Evolutionary conservation across 2,888 invertebrate species (phyloP).

Genomic region (Branchellion lobata): DNA sequence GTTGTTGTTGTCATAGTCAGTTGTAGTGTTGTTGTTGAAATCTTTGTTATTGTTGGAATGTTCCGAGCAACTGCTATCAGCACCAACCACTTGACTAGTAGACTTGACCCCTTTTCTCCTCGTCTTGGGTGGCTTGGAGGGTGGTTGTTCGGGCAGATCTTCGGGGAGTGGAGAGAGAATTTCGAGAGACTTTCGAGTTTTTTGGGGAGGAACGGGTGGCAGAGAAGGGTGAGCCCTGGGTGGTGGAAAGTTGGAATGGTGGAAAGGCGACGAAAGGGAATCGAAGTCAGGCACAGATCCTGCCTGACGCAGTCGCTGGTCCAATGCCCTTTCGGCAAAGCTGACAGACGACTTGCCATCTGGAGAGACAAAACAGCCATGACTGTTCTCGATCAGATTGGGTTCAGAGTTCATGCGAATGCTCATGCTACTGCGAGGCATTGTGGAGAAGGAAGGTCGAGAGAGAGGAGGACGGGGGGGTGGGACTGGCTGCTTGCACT

Average conservation of each 20-base stretch:
- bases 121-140: conserved; percentile 40
- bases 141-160: conserved; percentile 25
- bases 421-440: neutral
- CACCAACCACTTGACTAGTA: no score
- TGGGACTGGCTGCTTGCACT: neutral
- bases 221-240: conserved; percentile 32
- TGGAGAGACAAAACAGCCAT: neutral
- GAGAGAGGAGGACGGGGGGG: neutral
- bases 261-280: neutral
- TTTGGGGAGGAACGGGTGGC: conserved; percentile 42
- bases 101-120: neutral
- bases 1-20: neutral
- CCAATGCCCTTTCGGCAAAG: neutral
- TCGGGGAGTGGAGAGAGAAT: neutral
- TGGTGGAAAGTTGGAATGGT: neutral
- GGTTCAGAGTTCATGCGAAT: conserved; percentile 10
- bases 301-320: neutral
- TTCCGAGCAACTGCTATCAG: no score
- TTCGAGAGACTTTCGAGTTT: conserved; percentile 31
- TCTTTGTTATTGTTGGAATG: no score
- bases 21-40: neutral
- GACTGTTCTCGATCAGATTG: neutral
- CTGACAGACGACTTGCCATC: neutral
- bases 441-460: no score
- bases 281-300: conserved; percentile 37